Base-by-base conservation (phyloP, 2,888 invertebrate genomes). In the Dolichopus griseipennis region DNA sequence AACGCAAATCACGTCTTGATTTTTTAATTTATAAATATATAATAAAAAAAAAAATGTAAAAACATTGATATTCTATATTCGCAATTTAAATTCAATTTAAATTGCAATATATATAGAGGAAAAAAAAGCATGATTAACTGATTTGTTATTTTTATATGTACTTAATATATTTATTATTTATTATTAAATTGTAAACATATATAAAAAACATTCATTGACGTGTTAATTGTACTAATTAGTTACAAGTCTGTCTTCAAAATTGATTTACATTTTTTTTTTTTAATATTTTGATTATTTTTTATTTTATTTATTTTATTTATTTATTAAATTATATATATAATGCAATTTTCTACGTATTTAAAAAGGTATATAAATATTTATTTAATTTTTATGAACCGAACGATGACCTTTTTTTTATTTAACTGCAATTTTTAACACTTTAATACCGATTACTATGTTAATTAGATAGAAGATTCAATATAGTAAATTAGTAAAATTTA, bases 151-250 rank as follows among this genome's bases (percentile, higher is more conserved):
- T 52, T 7, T 15, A 3, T 52, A 18, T 52, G 6, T 52, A 18
- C 6, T 52, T 52, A 52, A 52, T 18, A 52, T 15, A 18, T n/a
- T n/a, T n/a, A n/a, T n/a, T n/a, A n/a, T n/a, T 15, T 52, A 52
- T 52, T 12, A 37, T 6, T 2, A 52, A 52, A 41, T 12, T 52
- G 18, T 52, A 18, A 18, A 18, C 18, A 15, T 43, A 43, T 43
- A 3, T 15, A 43, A 43, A 43, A 10, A 34, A 43, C 2, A 12
- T 52, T 37, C 15, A 52, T 52, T 52, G n/a, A 52, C 52, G 52
- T 52, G 52, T 52, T 52, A 52, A 52, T 52, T 52, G 52, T 52
- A 52, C 52, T 52, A 52, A 52, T 52, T 52, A 52, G 52, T 7
- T 52, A 12, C 6, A 52, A 12, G 52, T 18, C 52, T n/a, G 18